Evolutionary conservation across 2,113 vertebrate species (phyloP).

Genomic region (Argyrosomus japonicus): DNA sequence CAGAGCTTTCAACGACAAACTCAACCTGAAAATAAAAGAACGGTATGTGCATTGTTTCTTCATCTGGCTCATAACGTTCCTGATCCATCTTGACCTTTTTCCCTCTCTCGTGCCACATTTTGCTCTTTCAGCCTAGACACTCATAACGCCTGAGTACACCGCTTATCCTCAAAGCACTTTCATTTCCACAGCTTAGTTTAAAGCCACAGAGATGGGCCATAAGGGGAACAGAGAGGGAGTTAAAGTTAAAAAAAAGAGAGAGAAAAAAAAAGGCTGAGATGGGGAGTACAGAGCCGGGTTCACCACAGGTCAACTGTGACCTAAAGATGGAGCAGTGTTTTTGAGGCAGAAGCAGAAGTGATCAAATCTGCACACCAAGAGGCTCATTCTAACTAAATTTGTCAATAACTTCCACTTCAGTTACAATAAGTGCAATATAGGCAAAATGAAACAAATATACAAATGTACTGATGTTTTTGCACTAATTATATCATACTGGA

Average conservation of each 20-base stretch:
- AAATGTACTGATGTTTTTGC: too few relatives aligned
- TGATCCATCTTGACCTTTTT: conserved; percentile 51
- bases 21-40: conserved; percentile 11
- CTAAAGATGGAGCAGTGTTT: conserved; percentile 23
- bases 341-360: not conserved
- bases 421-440: not conserved
- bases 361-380: conserved; percentile 20
- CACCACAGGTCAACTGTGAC: conserved; percentile 12
- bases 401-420: not conserved
- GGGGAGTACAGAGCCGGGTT: not conserved
- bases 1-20: conserved; percentile 22
- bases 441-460: not conserved
- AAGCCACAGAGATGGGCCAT: conserved; percentile 43
- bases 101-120: conserved; percentile 49
- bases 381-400: not conserved
- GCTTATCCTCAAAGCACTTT: conserved; percentile 59
- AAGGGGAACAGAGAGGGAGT: conserved; percentile 34
- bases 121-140: conserved; percentile 40
- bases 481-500: too few relatives aligned
- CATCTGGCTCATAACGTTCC: conserved; percentile 7
- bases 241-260: not conserved
- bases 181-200: conserved; percentile 68
- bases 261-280: conserved; percentile 23
- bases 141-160: conserved; percentile 44
- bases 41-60: not conserved